phyloP scores from a whole-genome alignment of 2,797 vertebrate species.

The Thamnophis elegans region DNA sequence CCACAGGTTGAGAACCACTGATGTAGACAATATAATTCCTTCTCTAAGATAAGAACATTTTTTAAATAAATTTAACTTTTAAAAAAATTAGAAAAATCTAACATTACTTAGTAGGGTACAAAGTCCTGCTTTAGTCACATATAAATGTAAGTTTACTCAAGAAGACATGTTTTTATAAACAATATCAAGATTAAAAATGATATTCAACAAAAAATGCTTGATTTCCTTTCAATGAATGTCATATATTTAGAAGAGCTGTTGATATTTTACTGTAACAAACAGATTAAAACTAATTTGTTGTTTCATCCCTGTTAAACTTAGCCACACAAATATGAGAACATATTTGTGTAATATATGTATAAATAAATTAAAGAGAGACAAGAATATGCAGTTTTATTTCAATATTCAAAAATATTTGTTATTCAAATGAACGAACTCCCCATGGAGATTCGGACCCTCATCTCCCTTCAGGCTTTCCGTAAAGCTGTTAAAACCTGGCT shows the following conservation, averaged over 20 bases:
- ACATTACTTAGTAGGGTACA: not conserved
- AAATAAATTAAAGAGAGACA: not conserved
- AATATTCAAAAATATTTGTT: not conserved
- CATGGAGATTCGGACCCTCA: no score
- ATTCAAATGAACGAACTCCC: not conserved
- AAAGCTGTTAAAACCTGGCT: no score
- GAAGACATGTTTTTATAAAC: conserved; percentile 1
- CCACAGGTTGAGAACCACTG: no score
- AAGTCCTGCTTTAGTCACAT: not conserved
- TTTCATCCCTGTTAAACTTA: not conserved
- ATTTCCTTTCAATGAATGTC: not conserved
- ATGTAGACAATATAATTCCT: not conserved
- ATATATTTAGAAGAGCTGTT: not conserved
- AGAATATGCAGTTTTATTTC: conserved; percentile 4
- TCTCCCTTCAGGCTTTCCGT: no score
- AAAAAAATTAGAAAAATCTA: not conserved
- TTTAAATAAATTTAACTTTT: not conserved
- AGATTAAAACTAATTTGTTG: not conserved
- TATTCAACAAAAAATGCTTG: not conserved
- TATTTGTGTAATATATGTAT: not conserved
- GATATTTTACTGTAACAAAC: not conserved
- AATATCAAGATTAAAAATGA: not conserved
- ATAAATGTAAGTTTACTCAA: not conserved
- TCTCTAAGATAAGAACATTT: not conserved
- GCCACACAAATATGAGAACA: not conserved